Percentiles rank a stretch among this genome's conserved stretches.
Evolutionary conservation across 2,797 vertebrate species (phyloP).

Genomic region (Sebastes oblongus): DNA sequence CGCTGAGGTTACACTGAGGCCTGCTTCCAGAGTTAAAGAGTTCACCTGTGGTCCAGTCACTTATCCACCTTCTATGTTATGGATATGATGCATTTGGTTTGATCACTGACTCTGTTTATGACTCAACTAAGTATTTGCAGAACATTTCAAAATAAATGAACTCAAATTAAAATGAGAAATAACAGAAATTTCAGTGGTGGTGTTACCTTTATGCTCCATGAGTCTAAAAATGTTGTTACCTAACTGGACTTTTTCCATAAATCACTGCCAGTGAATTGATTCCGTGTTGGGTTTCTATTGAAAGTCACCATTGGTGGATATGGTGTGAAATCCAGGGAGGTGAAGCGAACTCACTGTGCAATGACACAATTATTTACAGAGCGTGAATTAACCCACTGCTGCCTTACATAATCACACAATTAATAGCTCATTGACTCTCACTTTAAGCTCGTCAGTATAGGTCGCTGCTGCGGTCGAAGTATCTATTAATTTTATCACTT

Average conservation of each 20-base stretch:
- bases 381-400: constrained; percentile 30
- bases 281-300: not conserved
- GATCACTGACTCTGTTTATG: not conserved
- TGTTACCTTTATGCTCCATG: not conserved
- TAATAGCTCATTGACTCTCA: constrained; percentile 7
- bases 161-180: not conserved
- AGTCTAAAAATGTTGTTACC: not conserved
- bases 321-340: constrained; percentile 29
- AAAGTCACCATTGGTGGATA: not conserved
- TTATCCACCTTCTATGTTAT: not conserved
- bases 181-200: not conserved
- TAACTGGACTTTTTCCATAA: not conserved
- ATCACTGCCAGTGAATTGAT: not conserved
- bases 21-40: not conserved
- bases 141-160: no score
- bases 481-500: no score
- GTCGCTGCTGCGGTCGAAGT: not conserved
- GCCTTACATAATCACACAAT: constrained; percentile 30
- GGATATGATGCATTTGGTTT: not conserved
- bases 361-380: constrained; percentile 54
- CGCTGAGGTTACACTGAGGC: constrained; percentile 3
- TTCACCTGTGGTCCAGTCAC: constrained; percentile 2
- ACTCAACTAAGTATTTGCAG: not conserved
- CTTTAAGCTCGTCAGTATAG: not conserved
- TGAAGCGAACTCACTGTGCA: constrained; percentile 37